Evolutionary conservation across 2,888 invertebrate species (phyloP).

Genomic region (Chrysopilus asiliformis): DNA sequence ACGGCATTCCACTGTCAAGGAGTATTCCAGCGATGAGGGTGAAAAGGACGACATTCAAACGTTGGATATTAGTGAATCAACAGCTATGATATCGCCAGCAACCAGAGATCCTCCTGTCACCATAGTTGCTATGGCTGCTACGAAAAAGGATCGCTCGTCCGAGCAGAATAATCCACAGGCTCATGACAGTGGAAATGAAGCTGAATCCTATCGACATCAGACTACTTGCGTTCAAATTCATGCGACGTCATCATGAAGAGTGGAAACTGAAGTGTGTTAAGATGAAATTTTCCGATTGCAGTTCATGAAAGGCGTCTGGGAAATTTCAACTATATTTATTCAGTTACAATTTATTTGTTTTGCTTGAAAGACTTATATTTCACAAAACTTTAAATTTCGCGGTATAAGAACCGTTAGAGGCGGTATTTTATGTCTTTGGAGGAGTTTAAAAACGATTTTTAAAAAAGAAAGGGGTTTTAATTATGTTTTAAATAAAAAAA

Average conservation of each 20-base stretch:
- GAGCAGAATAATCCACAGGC: background rate
- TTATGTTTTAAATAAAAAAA: no score
- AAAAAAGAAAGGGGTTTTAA: no score
- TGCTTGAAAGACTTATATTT: no score
- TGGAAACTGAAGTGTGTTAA: no score
- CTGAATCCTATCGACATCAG: background rate
- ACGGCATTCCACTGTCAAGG: constrained; percentile 4
- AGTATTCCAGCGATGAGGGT: constrained; percentile 3
- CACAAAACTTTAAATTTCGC: no score
- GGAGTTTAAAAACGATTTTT: no score
- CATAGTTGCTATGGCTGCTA: background rate
- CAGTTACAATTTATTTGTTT: no score
- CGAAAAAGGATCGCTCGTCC: background rate
- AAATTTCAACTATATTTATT: no score
- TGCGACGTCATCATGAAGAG: constrained; percentile 1
- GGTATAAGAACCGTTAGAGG: no score
- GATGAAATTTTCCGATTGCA: no score
- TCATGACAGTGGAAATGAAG: background rate
- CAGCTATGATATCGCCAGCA: background rate
- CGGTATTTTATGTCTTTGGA: no score
- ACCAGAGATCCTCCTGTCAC: background rate
- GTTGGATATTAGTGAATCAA: background rate
- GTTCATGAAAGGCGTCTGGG: no score
- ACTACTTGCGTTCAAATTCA: constrained; percentile 6
- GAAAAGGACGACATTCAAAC: background rate